Base-by-base conservation (phyloP, 1,140 invertebrate species). In the Papilio xuthus region DNA sequence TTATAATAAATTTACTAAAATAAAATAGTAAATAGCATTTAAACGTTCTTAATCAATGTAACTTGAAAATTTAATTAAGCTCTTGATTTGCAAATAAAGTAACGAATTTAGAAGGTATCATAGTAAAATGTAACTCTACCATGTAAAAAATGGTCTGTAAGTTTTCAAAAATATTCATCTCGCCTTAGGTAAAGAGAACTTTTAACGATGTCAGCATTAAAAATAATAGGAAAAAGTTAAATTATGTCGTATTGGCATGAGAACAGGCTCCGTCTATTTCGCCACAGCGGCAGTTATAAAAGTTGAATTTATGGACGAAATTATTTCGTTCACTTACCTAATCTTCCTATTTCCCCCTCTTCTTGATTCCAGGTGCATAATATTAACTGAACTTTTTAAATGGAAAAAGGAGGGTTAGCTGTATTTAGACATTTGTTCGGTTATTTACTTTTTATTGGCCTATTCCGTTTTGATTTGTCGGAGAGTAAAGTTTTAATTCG, bases 171-270 rank as follows among this genome's bases (percentile, higher is more conserved):
- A 32, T 32, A 18, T 63, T 28, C 12, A 41, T 80, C 84, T 81
- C 72, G 84, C 86, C 84, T 88, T 91, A 89, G 90, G 83, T 92
- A 86, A 86, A 81, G 82, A 81, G 81, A 78, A 83, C 85, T 85
- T 84, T 88, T 90, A 90, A 90, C 89, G 80, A 80, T 85, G 87
- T 91, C 88, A 90, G 89, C 90, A 86, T 90, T 87, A 90, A 92
- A 93, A 87, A 92, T 93, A 92, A 92, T 93, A 91, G 91, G 91
- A 93, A 93, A 94, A 94, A 92, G 92, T 92, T 94, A 92, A 93
- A 93, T 91, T 90, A 92, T 92, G 90, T 93, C 90, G 90, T 92
- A 88, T 85, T 83, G 83, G 83, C 88, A 83, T 88, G 79, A 84
- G 79, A 81, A 87, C 76, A 78, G 80, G 78, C 56, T 72, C 73